Conservation (phyloP, 2,888 invertebrate genomes). For the Oxystoma pomonae region DNA sequence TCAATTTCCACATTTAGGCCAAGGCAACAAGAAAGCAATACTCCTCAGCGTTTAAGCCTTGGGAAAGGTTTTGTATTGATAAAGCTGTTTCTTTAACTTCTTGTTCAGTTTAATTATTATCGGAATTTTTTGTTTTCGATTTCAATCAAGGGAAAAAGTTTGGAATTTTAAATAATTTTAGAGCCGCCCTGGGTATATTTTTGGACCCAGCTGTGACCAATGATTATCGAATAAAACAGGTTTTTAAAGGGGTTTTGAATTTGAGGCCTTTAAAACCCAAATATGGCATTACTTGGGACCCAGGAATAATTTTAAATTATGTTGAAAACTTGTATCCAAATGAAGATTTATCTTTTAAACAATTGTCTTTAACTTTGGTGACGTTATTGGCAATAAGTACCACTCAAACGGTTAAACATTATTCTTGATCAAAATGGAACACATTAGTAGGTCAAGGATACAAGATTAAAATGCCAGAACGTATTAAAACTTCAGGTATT, state of each 20-base stretch:
- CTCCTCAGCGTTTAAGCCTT: constrained; percentile 21
- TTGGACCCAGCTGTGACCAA: not conserved
- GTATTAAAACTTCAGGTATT: constrained; percentile 8
- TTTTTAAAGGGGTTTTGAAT: constrained; percentile 28
- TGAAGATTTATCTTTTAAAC: not conserved
- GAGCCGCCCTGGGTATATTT: not conserved
- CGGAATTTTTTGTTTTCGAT: not conserved
- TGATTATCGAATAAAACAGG: constrained; percentile 25
- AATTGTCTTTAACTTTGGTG: constrained; percentile 25
- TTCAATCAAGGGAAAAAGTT: not conserved
- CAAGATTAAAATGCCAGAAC: constrained; percentile 6
- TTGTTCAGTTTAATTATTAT: not conserved
- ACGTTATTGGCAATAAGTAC: constrained; percentile 28
- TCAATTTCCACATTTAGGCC: constrained; percentile 13
- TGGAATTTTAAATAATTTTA: not conserved
- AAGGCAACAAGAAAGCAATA: constrained; percentile 29
- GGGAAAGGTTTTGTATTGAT: constrained; percentile 27
- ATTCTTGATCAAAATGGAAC: constrained; percentile 3
- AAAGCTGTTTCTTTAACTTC: not conserved
- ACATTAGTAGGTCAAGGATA: not conserved
- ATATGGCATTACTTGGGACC: constrained; percentile 35
- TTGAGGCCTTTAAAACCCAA: constrained; percentile 26
- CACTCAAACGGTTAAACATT: constrained; percentile 4
- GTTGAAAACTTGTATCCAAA: constrained; percentile 10
- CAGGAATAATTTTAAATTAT: constrained; percentile 20